Conservation (phyloP, 2,797 vertebrate species). For the Argya squamiceps region DNA sequence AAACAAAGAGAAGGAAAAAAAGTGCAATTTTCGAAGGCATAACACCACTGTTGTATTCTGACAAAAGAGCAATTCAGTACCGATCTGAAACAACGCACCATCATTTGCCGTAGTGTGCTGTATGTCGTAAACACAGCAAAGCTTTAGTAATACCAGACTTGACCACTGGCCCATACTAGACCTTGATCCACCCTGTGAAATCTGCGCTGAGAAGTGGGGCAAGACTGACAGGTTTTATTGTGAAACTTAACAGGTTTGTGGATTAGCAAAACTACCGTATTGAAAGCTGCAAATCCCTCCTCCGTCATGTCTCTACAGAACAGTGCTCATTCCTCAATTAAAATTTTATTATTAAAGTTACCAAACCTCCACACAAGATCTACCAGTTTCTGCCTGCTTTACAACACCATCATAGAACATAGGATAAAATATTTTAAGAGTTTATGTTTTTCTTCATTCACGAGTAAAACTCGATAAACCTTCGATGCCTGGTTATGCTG, state of each 20-base stretch:
- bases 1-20: neutral
- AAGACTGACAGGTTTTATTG: conserved; percentile 48
- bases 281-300: conserved; percentile 30
- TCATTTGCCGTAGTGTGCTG: neutral
- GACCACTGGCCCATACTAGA: conserved; percentile 27
- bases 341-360: neutral
- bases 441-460: neutral
- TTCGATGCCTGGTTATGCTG: rapidly evolving
- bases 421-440: neutral
- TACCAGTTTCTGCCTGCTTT: neutral
- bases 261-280: neutral
- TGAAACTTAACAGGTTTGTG: conserved; percentile 42
- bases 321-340: neutral
- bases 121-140: neutral
- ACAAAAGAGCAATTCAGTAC: neutral
- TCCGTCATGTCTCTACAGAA: neutral
- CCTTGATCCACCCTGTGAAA: conserved; percentile 21
- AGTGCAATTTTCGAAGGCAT: neutral
- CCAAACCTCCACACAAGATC: neutral
- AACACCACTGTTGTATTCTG: neutral
- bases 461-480: neutral
- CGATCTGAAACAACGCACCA: neutral
- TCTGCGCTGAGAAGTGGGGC: neutral
- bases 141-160: conserved; percentile 1
- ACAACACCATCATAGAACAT: rapidly evolving